A percentile compares a stretch with the other conserved stretches of the same genome.
These are phyloP conservation scores for Cavia aperea DNA, from an alignment of 2,113 vertebrate genomes.

Conservation along the genomic window DNA sequence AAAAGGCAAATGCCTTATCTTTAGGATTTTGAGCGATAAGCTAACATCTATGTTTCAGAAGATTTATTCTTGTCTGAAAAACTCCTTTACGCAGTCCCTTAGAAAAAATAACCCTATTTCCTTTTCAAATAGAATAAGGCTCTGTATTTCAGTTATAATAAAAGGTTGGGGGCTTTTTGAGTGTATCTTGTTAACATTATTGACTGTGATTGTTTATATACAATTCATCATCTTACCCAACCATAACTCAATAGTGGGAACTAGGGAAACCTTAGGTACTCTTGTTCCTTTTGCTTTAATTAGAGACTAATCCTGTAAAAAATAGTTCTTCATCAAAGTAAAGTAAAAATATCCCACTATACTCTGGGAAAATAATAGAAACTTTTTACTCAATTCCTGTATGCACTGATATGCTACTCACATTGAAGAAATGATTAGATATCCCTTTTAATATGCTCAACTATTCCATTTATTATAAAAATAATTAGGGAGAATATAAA, in stretches of 20 bases:
- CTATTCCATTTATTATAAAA: constrained; percentile 48
- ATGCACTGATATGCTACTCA: constrained; percentile 22
- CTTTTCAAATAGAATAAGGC: constrained; percentile 47
- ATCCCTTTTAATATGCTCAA: constrained; percentile 39
- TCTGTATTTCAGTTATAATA: constrained; percentile 42
- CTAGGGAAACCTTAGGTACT: constrained; percentile 45
- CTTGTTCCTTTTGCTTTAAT: constrained; percentile 34
- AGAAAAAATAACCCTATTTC: constrained; percentile 45
- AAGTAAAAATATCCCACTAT: constrained; percentile 46
- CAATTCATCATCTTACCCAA: not conserved
- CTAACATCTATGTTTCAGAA: not conserved
- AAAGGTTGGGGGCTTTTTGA: constrained; percentile 28
- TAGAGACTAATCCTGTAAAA: constrained; percentile 54
- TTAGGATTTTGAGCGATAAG: not conserved
- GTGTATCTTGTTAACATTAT: constrained; percentile 29
- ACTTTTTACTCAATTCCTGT: constrained; percentile 50
- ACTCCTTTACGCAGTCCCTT: constrained; percentile 1
- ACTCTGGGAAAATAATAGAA: constrained; percentile 53
- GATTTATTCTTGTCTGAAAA: constrained; percentile 29
- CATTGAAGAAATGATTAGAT: not conserved
- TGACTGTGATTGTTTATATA: constrained; percentile 37
- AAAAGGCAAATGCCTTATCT: not conserved
- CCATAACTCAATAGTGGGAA: constrained; percentile 6
- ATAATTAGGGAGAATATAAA: constrained; percentile 51
- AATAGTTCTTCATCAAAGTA: constrained; percentile 45